Base-by-base conservation (phyloP, 2,888 invertebrate genomes). In the Villa cingulata region DNA sequence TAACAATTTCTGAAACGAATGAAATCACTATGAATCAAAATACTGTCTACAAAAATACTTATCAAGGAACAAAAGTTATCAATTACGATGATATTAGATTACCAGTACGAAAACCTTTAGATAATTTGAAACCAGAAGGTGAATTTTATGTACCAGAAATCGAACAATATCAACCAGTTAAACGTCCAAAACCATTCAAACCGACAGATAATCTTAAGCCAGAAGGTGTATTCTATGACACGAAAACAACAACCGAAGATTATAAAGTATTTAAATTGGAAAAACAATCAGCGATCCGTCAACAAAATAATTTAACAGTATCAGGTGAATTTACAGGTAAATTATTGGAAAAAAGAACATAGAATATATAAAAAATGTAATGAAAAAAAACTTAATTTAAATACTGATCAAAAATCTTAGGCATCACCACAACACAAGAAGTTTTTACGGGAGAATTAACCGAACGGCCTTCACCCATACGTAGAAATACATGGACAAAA, bases 401-500 rank as follows among this genome's bases (percentile, higher is more conserved):
- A n/a, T n/a, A n/a, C n/a, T n/a, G n/a, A n/a, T n/a, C n/a, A n/a
- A n/a, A n/a, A n/a, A 48, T 70, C 73, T 55, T 65, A 84, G 84
- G 80, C 67, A 72, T 76, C 48, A 84, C 84, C 49, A 85, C 84
- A 44, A 74, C 76, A 45, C 78, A 79, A 57, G 68, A 75, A 51
- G 82, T 80, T 61, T 85, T 78, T 63, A 81, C 81, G 53, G 77
- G 79, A n/a, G 76, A 78, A 63, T 74, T 76, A 52, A 72, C 74
- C 7, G 81, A 81, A 63, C 70, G 80, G 57, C 74, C 79, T 39
- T 75, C 71, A 58, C 75, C 78, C 49, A 76, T 82, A 42, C 72
- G 85, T 55, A 74, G 84, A 46, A 83, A 84, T 58, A 86, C 85
- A 2, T 85, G 79, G 74, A 85, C 85, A 0, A 85, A 85, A 64